Evolutionary conservation across 2,113 vertebrate genomes (phyloP).

Genomic region (Aspiorhynchus laticeps): DNA sequence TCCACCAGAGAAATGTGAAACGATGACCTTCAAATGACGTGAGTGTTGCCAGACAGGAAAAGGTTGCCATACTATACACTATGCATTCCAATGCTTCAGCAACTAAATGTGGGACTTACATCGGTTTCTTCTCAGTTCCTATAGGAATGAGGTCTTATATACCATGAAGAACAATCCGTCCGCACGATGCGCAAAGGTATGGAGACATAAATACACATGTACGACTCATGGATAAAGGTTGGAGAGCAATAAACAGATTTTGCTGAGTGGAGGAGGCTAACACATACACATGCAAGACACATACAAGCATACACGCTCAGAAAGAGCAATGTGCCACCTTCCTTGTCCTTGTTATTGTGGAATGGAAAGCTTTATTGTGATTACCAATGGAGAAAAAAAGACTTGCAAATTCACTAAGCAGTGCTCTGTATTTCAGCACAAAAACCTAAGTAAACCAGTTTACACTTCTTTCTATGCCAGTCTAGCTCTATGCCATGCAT

Average conservation of each 20-base stretch:
- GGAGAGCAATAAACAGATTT: background rate
- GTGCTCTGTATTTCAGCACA: background rate
- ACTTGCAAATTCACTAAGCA: background rate
- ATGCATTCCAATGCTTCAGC: background rate
- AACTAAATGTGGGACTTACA: background rate
- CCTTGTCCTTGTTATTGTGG: background rate
- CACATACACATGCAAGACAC: background rate
- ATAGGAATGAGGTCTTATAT: conserved; percentile 22
- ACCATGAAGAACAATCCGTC: background rate
- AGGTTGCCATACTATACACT: background rate
- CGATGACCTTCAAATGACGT: conserved; percentile 24
- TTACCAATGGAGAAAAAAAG: background rate
- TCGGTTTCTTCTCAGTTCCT: background rate
- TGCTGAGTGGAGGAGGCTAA: background rate
- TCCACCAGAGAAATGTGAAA: conserved; percentile 26
- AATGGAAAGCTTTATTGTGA: background rate
- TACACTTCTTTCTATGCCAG: background rate
- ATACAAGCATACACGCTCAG: background rate
- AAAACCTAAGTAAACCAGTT: background rate
- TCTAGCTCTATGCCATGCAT: background rate
- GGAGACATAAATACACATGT: background rate
- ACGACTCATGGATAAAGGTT: background rate
- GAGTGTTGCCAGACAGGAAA: background rate
- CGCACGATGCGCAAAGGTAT: background rate
- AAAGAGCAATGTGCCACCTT: background rate